Evolutionary conservation across 2,888 invertebrate species (phyloP), one percentile per base, ranked within the genome.

Genomic region (Plutella xylostella): DNA sequence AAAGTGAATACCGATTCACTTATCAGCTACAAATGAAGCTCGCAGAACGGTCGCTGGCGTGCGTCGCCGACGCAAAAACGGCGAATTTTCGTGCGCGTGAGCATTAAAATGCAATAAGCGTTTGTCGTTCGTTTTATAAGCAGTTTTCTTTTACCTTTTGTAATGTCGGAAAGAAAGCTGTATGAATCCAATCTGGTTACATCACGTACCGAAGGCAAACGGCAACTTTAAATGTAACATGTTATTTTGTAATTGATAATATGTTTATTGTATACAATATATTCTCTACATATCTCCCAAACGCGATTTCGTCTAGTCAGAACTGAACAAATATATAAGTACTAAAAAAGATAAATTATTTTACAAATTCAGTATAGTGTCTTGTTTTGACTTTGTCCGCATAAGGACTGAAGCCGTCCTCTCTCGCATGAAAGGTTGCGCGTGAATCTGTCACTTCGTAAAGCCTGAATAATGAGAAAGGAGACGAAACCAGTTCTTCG

Each of bases 241-340:
- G n/a, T n/a, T n/a, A n/a, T n/a, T n/a, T n/a, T n/a, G n/a, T n/a
- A 57, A 48, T 53, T 53, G 53, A 55, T 46, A 47, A 50, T 51
- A n/a, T n/a, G n/a, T n/a, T n/a, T n/a, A n/a, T n/a, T n/a, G n/a
- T n/a, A n/a, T n/a, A n/a, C n/a, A n/a, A n/a, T n/a, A n/a, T n/a
- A n/a, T n/a, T n/a, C n/a, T n/a, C n/a, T n/a, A n/a, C n/a, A n/a
- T n/a, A n/a, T n/a, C n/a, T n/a, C n/a, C n/a, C n/a, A n/a, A n/a
- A n/a, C n/a, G n/a, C n/a, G n/a, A n/a, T n/a, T n/a, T n/a, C n/a
- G n/a, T n/a, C n/a, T n/a, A n/a, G n/a, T n/a, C n/a, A n/a, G n/a
- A n/a, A n/a, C n/a, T n/a, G n/a, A n/a, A n/a, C n/a, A n/a, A n/a
- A n/a, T n/a, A n/a, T n/a, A n/a, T n/a, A n/a, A n/a, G n/a, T n/a